Base-by-base conservation (phyloP, 2,888 invertebrate genomes). In the Germaria angustata region DNA sequence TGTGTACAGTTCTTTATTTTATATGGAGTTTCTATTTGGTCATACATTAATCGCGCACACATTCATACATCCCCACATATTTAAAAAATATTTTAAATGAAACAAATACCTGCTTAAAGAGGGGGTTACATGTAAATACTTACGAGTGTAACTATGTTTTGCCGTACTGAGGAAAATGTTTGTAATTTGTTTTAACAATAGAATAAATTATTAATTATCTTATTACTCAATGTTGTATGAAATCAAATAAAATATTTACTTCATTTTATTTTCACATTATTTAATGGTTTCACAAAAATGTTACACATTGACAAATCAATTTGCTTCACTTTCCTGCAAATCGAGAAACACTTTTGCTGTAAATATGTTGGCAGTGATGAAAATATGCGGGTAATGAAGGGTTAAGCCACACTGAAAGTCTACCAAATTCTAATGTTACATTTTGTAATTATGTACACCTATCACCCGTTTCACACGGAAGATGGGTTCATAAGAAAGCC, bases 271-370 rank as follows among this genome's bases (percentile, higher is more conserved):
- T 28, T 6, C 3, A 28, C 28, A 5, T 28, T 28, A 28, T 28
- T 28, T 28, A 28, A 28, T 49, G 46, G 22, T 49, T 49, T 22
- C 2, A 5, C 6, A 28, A n/a, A n/a, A 44, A 8, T 44, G 15
- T 44, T 9, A 22, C 11, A 20, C 61, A 22, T 61, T 72, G 34
- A 77, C 68, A 76, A 81, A 81, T 84, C 76, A 81, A 84, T 84
- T 84, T 61, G 34, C 11, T 55, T 24, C 44, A 65, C 61, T 66
- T n/a, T 28, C 15, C 1, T 3, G 41, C 15, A 63, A 15, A 53
- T 17, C 17, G 11, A 13, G 61, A 9, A 28, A 28, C 44, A 24
- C 11, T 36, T 44, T 20, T 41, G 13, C 8, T 59, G 8, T 24
- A 32, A 61, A 44, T 24, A 63, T 65, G 39, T 68, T 68, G 59